These are phyloP conservation scores for Enteromius afrohamiltoni DNA, from an alignment of 2,797 vertebrate genomes.

Conservation along the genomic window DNA sequence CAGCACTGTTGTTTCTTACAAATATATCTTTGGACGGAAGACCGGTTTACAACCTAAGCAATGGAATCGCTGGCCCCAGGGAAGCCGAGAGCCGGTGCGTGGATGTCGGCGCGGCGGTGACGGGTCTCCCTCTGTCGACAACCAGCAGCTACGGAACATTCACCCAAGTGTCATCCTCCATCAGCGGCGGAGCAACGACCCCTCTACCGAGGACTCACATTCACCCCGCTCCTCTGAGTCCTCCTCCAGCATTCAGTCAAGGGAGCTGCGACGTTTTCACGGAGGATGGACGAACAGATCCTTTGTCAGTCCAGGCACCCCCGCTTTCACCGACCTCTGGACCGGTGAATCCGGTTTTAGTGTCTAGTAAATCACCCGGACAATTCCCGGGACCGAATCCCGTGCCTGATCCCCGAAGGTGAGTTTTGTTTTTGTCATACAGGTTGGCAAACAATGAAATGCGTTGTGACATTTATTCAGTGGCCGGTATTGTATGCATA, in stretches of 20 bases:
- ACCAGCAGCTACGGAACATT: conserved; percentile 61
- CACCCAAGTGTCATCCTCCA: conserved; percentile 66
- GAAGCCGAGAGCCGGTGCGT: conserved; percentile 63
- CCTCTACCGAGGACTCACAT: conserved; percentile 62
- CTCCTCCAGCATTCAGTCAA: conserved; percentile 55
- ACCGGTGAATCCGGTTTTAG: conserved; percentile 59
- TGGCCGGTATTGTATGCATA: neutral
- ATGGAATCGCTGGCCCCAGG: conserved; percentile 66
- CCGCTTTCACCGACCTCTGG: conserved; percentile 55
- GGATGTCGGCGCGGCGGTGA: conserved; percentile 61
- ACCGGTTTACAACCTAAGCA: conserved; percentile 73
- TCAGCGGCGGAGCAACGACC: conserved; percentile 63
- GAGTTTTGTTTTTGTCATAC: conserved; percentile 22
- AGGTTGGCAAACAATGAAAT: neutral
- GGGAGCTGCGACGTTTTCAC: conserved; percentile 75
- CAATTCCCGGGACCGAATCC: conserved; percentile 61
- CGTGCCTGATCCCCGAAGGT: conserved; percentile 75
- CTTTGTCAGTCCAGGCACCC: conserved; percentile 66
- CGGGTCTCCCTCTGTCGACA: conserved; percentile 46
- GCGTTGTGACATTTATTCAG: neutral
- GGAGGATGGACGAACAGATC: conserved; percentile 68
- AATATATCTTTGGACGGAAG: conserved; percentile 93
- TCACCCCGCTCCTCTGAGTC: conserved; percentile 61
- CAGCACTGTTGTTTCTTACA: conserved; percentile 89
- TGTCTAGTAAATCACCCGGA: conserved; percentile 52